Evolutionary conservation across 2,888 invertebrate genomes (phyloP), one percentile per base, ranked within the genome.

Genomic region (Trachelus troglodyta): DNA sequence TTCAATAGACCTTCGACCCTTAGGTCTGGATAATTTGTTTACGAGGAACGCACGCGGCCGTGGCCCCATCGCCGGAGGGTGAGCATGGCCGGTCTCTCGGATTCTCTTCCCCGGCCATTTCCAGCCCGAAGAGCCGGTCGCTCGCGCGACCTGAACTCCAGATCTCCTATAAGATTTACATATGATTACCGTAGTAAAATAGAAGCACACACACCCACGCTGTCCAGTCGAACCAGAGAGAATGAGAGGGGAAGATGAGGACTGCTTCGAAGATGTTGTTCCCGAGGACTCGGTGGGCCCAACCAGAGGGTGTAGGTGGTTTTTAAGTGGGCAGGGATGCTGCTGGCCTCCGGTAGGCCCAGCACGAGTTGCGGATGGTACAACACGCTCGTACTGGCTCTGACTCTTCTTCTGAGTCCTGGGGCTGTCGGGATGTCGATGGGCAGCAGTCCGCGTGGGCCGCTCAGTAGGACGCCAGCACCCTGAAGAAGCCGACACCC

Each of bases 1-100:
- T 90, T 90, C 91, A 91, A 91, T 90, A 90, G 91, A 91, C 91
- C 91, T 91, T 91, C 91, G 91, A 91, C 91, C 91, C 89, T 89
- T 90, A 89, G 89, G 88, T 91, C 89, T 89, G 89, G 90, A 91
- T 91, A 91, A 91, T 91, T 91, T 91, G 91, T 91, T 91, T 91
- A 91, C 90, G 90, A 90, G 90, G 88, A 89, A 88, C 88, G 89
- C 89, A 90, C 89, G 89, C 88, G 88, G 87, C 87, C 85, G 85
- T 87, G 83, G 85, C 87, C 85, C 82, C 84, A 84, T 84, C 84
- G 85, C 87, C 86, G 83, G 81, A 85, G 85, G 86, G 87, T 84
- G 85, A 86, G 87, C 86, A 85, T 85, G 85, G 87, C 84, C 87
- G 86, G 87, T 89, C 89, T 88, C 88, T 86, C 88, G 84, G 87